Evolutionary conservation across 2,113 vertebrate species (phyloP), one percentile per base, ranked within the genome.

Genomic region (Esox niger): DNA sequence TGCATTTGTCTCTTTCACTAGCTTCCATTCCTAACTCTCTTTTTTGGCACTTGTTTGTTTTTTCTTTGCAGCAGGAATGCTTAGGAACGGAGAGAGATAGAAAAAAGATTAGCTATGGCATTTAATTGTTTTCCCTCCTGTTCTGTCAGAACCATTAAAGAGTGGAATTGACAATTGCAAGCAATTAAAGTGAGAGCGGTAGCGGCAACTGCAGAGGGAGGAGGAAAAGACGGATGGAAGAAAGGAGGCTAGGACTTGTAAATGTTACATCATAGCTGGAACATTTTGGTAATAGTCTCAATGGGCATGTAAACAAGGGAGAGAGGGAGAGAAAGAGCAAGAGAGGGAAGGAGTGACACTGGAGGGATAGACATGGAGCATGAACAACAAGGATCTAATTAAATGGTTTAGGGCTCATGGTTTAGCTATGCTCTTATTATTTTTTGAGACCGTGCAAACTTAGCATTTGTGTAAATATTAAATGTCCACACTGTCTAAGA

Each of bases 121-220:
- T 31, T n/a, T 59, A 17, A 29, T 59, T 32, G 57, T 59, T 59
- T 25, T 33, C 17, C 15, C 68, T 32, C 68, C 30, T 59, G 13
- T 32, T 30, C 6, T 33, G 71, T 31, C 27, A 35, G 49, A 54
- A 59, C 58, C 47, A 73, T 52, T 55, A 62, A 56, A 38, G 54
- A 43, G 13, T 25, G 59, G 65, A 63, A 62, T 13, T 62, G 25
- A 68, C 56, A 74, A 47, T 52, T 47, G 59, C 29, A 43, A 54
- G 59, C 29, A 73, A 49, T 66, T 46, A 62, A 30, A 17, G 11
- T 17, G 38, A 43, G 38, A 43, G 38, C 38, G 5, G 17, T 32
- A 27, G 59, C 32, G 21, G 59, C 59, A 13, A 2, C n/a, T 32
- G 17, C 49, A 54, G n/a, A n/a, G 47, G 27, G 59, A 61, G 64